phyloP scores from a whole-genome alignment of 2,113 vertebrate species.

The Phodopus roborovskii region DNA sequence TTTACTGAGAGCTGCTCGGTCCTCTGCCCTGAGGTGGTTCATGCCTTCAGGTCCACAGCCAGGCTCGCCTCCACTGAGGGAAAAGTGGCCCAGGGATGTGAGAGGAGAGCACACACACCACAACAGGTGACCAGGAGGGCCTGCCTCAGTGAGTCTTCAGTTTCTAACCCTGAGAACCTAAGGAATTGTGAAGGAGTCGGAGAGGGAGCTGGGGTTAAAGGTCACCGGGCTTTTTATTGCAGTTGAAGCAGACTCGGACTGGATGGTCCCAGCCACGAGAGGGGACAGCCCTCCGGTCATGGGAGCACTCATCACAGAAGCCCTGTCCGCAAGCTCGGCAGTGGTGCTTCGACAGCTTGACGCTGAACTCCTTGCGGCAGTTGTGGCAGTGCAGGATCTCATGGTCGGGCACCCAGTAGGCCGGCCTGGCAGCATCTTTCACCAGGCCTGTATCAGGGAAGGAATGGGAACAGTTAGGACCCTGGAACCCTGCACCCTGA shows the following conservation, averaged over 20 bases:
- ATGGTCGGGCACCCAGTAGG: conserved; percentile 99
- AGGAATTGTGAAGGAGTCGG: conserved; percentile 85
- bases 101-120: conserved; percentile 67
- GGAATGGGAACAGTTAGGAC: background rate
- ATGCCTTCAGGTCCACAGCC: background rate
- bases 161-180: conserved; percentile 92
- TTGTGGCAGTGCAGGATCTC: conserved; percentile 95
- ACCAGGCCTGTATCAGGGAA: conserved; percentile 89
- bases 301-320: conserved; percentile 96
- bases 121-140: conserved; percentile 79
- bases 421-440: conserved; percentile 96
- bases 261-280: conserved; percentile 99
- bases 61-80: conserved; percentile 5
- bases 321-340: conserved; percentile 98
- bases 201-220: conserved; percentile 91
- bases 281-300: conserved; percentile 93
- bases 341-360: conserved; percentile 98
- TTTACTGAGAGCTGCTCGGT: conserved; percentile 71
- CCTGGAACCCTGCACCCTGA: rapidly evolving
- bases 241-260: conserved; percentile 95
- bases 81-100: conserved; percentile 5
- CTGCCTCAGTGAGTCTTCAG: conserved; percentile 76
- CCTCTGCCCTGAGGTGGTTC: conserved; percentile 19
- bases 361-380: conserved; percentile 94
- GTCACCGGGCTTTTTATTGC: conserved; percentile 96